A percentile compares a stretch with the other conserved stretches of the same genome.
Evolutionary conservation across 2,797 vertebrate genomes (phyloP).

Genomic region (Takifugu rubripes): DNA sequence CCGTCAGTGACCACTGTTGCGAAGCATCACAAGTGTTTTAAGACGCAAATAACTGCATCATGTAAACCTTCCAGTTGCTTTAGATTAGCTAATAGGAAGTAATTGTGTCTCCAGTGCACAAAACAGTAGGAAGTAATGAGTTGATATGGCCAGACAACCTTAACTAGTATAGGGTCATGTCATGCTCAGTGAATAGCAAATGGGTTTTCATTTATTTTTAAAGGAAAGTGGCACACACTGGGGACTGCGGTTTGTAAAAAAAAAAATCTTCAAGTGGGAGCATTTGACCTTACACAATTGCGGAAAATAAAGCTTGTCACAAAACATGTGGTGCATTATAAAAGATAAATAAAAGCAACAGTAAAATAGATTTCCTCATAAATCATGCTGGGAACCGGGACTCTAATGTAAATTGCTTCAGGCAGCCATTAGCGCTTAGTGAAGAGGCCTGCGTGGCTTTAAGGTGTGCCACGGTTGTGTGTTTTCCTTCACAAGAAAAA

Average conservation of each 20-base stretch:
- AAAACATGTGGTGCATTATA: slow-evolving; percentile 63
- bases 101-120: slow-evolving; percentile 8
- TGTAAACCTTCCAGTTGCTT: neutral
- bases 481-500: slow-evolving; percentile 33
- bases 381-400: slow-evolving; percentile 62
- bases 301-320: slow-evolving; percentile 54
- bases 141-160: slow-evolving; percentile 18
- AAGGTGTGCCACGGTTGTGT: slow-evolving; percentile 15
- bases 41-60: slow-evolving; percentile 1
- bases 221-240: slow-evolving; percentile 2
- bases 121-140: slow-evolving; percentile 12
- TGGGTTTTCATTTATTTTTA: slow-evolving; percentile 16
- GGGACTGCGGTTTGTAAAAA: slow-evolving; percentile 23
- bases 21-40: slow-evolving; percentile 17
- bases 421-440: slow-evolving; percentile 36
- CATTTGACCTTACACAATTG: slow-evolving; percentile 56
- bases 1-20: slow-evolving; percentile 24
- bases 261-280: slow-evolving; percentile 42
- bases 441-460: slow-evolving; percentile 21
- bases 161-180: neutral
- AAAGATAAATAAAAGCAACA: slow-evolving; percentile 70
- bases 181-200: slow-evolving; percentile 28
- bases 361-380: slow-evolving; percentile 70
- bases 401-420: slow-evolving; percentile 59
- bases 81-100: slow-evolving; percentile 19